Evolutionary conservation across 2,797 vertebrate genomes (phyloP), one percentile per base, ranked within the genome.

Genomic region (Falco novaeseelandiae): DNA sequence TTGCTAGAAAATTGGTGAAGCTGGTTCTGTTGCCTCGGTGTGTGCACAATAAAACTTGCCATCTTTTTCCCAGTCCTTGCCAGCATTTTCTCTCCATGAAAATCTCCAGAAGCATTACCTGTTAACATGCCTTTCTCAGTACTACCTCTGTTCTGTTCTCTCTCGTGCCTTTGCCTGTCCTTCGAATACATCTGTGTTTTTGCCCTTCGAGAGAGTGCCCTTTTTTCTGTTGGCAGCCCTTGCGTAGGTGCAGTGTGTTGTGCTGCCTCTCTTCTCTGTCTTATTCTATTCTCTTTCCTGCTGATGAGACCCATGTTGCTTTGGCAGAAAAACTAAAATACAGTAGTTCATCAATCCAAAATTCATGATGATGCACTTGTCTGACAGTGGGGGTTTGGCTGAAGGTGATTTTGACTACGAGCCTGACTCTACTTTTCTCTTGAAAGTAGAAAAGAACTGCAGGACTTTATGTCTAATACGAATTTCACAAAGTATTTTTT

Each of bases 321-420:
- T 97, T 97, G 97, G 96, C 97, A 96, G 93, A 90, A 90, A 95
- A 95, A 87, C 95, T 97, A 96, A 97, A 97, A 93, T 97, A 92
- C 96, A 96, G 82, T 97, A 67, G 97, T 97, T 97, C 97, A 97
- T 97, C 96, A 97, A 96, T 97, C 96, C 97, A 97, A 96, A 95
- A 93, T 91, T 85, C 86, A 89, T 12, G 1, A 94, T 92, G 95
- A 95, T 93, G 93, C 94, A 14, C 96, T 97, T 97, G 97, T 96
- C 95, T 96, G 96, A 95, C 96, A 74, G 94, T 74, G 57, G 97
- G 96, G 61, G 97, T 95, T 97, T 96, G 83, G 94, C 90, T 97
- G 95, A 97, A 97, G 97, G 97, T 97, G 96, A 97, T 97, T 97
- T 96, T 97, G 91, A 94, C 83, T 90, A 91, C 36, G 21, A 90